Evolutionary conservation across 1,140 invertebrate species (phyloP).

Genomic region (Vollenhovia emeryi): DNA sequence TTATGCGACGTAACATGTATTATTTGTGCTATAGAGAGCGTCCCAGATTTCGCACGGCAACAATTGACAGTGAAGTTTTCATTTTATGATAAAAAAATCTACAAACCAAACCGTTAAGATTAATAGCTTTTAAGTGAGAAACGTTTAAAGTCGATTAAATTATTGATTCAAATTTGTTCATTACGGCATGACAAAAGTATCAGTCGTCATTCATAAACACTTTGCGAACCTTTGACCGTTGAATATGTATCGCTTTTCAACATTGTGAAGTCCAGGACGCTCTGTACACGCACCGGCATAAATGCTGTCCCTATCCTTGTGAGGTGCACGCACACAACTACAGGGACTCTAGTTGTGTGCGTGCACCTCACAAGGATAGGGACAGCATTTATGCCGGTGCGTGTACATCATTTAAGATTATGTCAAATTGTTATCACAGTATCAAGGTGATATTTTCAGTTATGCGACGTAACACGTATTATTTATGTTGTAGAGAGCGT

Average conservation of each 20-base stretch:
- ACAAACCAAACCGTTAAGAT: background rate
- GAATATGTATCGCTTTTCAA: no score
- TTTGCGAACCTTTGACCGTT: no score
- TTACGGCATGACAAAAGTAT: no score
- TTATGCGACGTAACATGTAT: background rate
- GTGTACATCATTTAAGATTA: no score
- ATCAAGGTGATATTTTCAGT: constrained; percentile 85
- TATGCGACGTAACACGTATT: background rate
- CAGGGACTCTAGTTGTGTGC: no score
- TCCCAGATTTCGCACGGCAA: background rate
- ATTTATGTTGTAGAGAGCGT: background rate
- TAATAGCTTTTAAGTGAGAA: background rate
- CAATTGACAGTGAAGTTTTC: background rate
- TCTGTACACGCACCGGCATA: background rate
- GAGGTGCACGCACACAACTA: no score
- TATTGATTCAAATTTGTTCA: no score
- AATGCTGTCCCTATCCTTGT: no score
- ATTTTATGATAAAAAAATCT: background rate
- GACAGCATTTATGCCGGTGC: no score
- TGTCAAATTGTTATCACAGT: no score
- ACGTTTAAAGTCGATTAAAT: background rate
- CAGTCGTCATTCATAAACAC: no score
- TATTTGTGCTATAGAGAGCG: background rate
- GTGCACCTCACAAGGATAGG: no score
- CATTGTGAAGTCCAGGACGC: background rate